These are phyloP conservation scores for Hemichromis elongatus DNA, from an alignment of 2,113 vertebrate species.

Conservation along the genomic window DNA sequence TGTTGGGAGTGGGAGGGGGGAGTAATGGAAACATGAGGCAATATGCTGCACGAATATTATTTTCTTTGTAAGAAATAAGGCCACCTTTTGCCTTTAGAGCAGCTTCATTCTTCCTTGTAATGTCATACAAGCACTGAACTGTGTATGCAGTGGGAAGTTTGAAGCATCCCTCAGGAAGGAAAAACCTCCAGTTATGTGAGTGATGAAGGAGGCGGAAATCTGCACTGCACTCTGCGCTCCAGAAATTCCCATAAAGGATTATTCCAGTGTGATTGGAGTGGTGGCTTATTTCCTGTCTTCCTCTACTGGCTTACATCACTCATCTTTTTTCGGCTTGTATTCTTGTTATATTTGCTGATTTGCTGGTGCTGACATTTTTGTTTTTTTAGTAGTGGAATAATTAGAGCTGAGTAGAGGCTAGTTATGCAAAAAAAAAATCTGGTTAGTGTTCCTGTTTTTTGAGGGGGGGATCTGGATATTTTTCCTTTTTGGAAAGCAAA, in stretches of 20 bases:
- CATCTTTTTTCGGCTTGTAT: not conserved
- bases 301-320: conserved; percentile 8
- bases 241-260: conserved; percentile 44
- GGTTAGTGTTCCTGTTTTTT: not conserved
- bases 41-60: conserved; percentile 8
- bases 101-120: conserved; percentile 21
- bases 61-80: not conserved
- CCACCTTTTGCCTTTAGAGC: not conserved
- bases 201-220: conserved; percentile 45
- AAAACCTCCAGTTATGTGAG: conserved; percentile 27
- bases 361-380: not conserved
- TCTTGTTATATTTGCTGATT: not conserved
- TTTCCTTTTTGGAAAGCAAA: not conserved
- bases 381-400: not conserved
- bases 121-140: conserved; percentile 17
- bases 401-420: not conserved
- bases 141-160: not conserved
- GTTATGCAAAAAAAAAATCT: not conserved
- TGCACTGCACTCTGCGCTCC: not conserved
- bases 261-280: conserved; percentile 17
- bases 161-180: conserved; percentile 31
- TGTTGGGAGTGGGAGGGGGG: not conserved
- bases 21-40: not conserved
- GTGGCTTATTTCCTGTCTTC: conserved; percentile 22
- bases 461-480: not conserved